Evolutionary conservation across 2,797 vertebrate species (phyloP).

Genomic region (Miichthys miiuy): DNA sequence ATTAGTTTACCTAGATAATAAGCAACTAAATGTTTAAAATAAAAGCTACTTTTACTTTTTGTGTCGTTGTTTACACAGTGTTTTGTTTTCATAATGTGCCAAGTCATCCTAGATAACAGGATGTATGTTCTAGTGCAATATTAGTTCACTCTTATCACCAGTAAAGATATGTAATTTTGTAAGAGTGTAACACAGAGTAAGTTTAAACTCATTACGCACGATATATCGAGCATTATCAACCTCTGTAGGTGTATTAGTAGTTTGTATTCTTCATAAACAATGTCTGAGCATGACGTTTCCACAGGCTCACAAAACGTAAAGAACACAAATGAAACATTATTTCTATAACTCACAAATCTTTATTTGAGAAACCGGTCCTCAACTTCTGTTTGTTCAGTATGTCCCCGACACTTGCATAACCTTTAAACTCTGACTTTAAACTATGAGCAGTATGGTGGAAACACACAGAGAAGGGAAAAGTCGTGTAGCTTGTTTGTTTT

Average conservation of each 20-base stretch:
- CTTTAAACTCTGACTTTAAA: conserved; percentile 17
- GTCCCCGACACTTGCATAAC: not conserved
- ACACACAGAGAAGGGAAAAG: not conserved
- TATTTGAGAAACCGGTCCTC: not conserved
- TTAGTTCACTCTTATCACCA: conserved; percentile 6
- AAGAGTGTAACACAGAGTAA: not conserved
- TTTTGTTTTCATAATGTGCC: not conserved
- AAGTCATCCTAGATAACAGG: not conserved
- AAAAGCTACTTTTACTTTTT: not conserved
- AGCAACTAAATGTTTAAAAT: not conserved
- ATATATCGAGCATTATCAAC: conserved; percentile 15
- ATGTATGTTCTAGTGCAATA: not conserved
- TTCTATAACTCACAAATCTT: no score
- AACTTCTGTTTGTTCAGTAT: not conserved
- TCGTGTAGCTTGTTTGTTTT: not conserved
- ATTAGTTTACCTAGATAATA: not conserved
- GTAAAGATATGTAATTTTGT: not conserved
- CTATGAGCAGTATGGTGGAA: not conserved
- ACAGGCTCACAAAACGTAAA: not conserved
- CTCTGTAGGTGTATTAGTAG: not conserved
- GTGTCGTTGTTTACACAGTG: not conserved
- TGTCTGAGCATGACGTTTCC: conserved; percentile 6
- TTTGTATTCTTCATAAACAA: conserved; percentile 4
- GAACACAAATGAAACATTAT: no score
- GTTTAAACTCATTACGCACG: conserved; percentile 4